A percentile compares a stretch with the other conserved stretches of the same genome.
These are phyloP conservation scores for Thymelicus sylvestris DNA, from an alignment of 2,888 invertebrate species.

Conservation along the genomic window DNA sequence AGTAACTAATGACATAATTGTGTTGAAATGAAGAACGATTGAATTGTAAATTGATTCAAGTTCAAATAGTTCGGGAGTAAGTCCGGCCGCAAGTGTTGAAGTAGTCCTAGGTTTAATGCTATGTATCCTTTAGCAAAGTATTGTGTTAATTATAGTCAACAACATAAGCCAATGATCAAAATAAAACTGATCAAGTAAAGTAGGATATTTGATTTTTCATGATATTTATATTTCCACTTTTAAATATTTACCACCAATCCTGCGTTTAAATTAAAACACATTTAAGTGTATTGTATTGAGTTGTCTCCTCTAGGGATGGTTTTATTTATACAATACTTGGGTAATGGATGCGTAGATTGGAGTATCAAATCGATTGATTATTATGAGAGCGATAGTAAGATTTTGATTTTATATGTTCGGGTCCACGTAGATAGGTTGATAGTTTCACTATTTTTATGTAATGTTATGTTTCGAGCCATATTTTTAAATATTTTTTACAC, in stretches of 20 bases:
- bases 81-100: no score
- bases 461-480: neutral
- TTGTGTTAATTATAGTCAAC: neutral
- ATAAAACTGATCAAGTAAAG: no score
- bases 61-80: no score
- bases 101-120: neutral
- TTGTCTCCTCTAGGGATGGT: no score
- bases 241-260: no score
- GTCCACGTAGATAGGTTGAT: slow-evolving; percentile 11
- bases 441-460: neutral
- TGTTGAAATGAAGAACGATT: no score
- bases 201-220: no score
- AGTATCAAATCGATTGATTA: slow-evolving; percentile 17
- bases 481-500: neutral
- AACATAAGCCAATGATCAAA: neutral
- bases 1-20: no score
- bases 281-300: no score
- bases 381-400: slow-evolving; percentile 16
- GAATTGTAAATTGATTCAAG: no score
- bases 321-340: slow-evolving; percentile 11
- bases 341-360: neutral
- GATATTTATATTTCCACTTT: no score
- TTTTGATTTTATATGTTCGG: slow-evolving; percentile 21
- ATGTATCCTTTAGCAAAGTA: neutral
- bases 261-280: no score